Evolutionary conservation across 2,113 vertebrate genomes (phyloP).

Genomic region (Bos indicus): DNA sequence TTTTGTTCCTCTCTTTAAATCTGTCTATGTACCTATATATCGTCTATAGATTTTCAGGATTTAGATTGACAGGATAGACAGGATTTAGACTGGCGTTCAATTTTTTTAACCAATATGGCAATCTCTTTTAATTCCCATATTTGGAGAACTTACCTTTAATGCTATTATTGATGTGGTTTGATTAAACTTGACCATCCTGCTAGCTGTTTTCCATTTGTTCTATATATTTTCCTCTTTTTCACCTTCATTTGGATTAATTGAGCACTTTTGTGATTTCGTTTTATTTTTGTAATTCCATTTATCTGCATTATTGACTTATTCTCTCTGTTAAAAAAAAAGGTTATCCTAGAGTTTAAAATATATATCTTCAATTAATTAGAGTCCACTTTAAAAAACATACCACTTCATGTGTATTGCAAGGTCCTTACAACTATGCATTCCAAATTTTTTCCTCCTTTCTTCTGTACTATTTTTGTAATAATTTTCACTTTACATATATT

Average conservation of each 20-base stretch:
- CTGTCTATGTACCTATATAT: neutral
- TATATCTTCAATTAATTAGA: neutral
- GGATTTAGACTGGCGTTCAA: neutral
- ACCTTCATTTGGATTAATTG: neutral
- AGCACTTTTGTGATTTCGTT: neutral
- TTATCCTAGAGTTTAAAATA: neutral
- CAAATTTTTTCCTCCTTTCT: neutral
- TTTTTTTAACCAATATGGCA: neutral
- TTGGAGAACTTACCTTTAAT: neutral
- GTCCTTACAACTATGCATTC: neutral
- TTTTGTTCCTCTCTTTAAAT: neutral
- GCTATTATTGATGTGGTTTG: neutral
- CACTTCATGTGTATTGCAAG: neutral
- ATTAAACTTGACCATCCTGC: neutral
- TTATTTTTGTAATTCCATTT: neutral
- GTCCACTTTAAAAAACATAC: neutral
- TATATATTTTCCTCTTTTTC: neutral
- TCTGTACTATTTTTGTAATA: neutral
- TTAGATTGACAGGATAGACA: neutral
- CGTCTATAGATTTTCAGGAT: neutral
- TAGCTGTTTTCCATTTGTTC: neutral
- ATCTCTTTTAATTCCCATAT: neutral
- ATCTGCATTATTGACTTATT: neutral
- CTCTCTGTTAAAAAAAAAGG: neutral
- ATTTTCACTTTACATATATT: neutral